Evolutionary conservation across 37 sponge, comb jelly and placozoan genomes (phyloP), one percentile per base, ranked within the genome.

Genomic region (Axinella damicornis): DNA sequence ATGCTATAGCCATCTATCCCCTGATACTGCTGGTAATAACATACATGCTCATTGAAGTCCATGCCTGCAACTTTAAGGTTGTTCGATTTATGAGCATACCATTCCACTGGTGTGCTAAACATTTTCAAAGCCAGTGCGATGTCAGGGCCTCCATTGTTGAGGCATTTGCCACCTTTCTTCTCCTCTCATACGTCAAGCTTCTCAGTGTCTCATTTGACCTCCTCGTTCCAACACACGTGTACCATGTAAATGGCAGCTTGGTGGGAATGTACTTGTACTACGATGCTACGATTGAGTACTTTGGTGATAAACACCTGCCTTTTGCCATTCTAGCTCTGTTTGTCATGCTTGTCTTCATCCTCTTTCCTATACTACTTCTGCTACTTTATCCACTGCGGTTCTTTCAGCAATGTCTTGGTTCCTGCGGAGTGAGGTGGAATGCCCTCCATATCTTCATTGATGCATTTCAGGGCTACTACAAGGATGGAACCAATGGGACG

Each of bases 91-190:
- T 82, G 0, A 64, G 65, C 30, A 73, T 25, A 22, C 84, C 76
- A 28, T 57, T 83, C 40, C 18, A 60, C n/a, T 19, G 19, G 2
- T 19, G 52, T 18, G 57, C 71, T 53, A 21, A 31, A 5, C 34
- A 54, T 2, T 64, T 75, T 62, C 41, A 58, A 25, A 64, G 54
- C 41, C 25, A 62, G 20, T 74, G 75, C 67, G 59, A 64, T 27
- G 74, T 83, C 11, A 73, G 34, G 5, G 40, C 68, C 0, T 74
- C 84, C 20, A 2, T 83, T 6, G 36, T 83, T 0, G 76, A 83
- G 74, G 75, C 84, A 18, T 83, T 74, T 64, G 56, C 76, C 63
- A 83, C 84, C 9, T 83, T 74, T 39, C 74, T 83, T 13, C 52
- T 83, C 1, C 75, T 83, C 36, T 73, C 84, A 20, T 63, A 74